Base-by-base conservation (phyloP, 2,888 invertebrate genomes). In the Ischnura elegans region DNA sequence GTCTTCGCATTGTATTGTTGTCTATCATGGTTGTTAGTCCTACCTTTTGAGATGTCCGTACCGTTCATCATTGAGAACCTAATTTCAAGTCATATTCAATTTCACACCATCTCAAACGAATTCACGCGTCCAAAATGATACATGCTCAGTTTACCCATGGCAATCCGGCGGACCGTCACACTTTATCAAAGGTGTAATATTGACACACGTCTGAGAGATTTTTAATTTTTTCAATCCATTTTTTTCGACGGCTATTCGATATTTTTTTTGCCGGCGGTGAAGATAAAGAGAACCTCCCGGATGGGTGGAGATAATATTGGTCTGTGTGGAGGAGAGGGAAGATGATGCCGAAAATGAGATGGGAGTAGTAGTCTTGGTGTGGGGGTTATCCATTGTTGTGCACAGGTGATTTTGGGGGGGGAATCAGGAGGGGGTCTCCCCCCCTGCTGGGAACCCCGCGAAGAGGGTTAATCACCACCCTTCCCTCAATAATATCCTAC, bases 381-480 rank as follows among this genome's bases (percentile, higher is more conserved):
- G 36, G 85, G 43, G 85, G 21, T 36, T 21, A 29, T 19, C 43
- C 42, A 85, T 36, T 43, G 85, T 43, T 85, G 85, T 19, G 16
- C 42, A 13, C n/a, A n/a, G n/a, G n/a, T n/a, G n/a, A n/a, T n/a
- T n/a, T 16, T 16, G 36, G 36, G 36, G 43, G 84, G 85, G 42
- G 43, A 55, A 51, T n/a, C n/a, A n/a, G n/a, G n/a, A n/a, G n/a
- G n/a, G n/a, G 87, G 51, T n/a, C n/a, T n/a, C 55, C 42, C 29
- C 36, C 87, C 87, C 87, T 45, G 87, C 87, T 87, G 87, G 0
- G 36, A 87, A 51, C 51, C 10, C 87, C 36, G 55, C 6, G n/a
- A 42, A 55, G 87, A 55, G 87, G 87, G 29, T 42, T 87, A 87
- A 87, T 87, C 87, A 87, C 87, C 87, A 87, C 29, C 51, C 42